These are phyloP conservation scores for Neoniphon sammara DNA, from an alignment of 2,797 vertebrate species.

Conservation along the genomic window DNA sequence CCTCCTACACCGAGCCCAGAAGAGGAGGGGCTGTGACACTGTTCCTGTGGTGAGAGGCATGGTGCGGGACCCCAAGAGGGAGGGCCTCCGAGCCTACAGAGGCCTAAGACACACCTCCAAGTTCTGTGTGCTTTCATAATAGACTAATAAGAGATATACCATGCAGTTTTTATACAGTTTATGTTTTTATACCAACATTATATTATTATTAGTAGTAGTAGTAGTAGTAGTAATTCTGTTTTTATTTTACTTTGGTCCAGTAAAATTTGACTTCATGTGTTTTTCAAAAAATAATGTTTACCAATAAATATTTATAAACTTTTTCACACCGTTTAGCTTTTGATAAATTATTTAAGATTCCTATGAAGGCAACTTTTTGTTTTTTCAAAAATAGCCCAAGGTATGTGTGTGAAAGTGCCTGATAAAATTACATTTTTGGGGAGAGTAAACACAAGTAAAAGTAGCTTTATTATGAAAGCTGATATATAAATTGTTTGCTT, in stretches of 20 bases:
- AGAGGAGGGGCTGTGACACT: conserved; percentile 83
- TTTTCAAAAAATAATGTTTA: neutral
- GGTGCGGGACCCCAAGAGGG: conserved; percentile 84
- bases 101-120: conserved; percentile 91
- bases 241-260: neutral
- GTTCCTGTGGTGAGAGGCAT: conserved; percentile 84
- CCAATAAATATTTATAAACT: no score
- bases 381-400: neutral
- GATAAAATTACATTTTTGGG: neutral
- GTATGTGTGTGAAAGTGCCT: conserved; percentile 4
- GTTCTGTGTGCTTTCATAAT: conserved; percentile 84
- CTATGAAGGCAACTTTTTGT: neutral
- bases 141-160: neutral
- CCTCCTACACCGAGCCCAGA: conserved; percentile 88
- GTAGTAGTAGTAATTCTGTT: no score
- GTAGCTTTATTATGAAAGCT: no score
- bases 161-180: no score
- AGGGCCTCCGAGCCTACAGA: conserved; percentile 82
- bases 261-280: neutral
- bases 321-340: neutral
- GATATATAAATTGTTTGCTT: neutral
- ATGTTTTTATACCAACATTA: neutral
- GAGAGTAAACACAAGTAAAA: neutral
- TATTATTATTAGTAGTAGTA: no score
- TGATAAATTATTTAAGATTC: neutral